Percentiles rank a stretch among this genome's conserved stretches.
Conservation (phyloP, 1,140 invertebrate genomes). For the Heliconius hermathena region DNA sequence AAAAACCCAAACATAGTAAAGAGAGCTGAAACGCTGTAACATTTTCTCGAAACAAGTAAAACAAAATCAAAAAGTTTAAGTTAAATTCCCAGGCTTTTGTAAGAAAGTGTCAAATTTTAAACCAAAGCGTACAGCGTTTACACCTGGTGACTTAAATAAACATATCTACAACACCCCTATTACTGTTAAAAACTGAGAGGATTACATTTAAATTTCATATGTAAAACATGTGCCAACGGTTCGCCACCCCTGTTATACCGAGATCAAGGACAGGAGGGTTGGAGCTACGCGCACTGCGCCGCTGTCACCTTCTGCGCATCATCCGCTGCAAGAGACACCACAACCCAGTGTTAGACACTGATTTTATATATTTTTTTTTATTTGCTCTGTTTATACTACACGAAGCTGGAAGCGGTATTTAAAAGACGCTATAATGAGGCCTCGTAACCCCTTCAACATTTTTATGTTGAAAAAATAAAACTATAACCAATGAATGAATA, state of each 20-base stretch:
- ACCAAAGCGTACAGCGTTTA: not conserved
- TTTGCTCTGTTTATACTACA: slow-evolving; percentile 56
- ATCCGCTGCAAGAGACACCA: slow-evolving; percentile 82
- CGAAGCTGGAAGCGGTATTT: slow-evolving; percentile 54
- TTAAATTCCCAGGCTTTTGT: not conserved
- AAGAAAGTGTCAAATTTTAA: not conserved
- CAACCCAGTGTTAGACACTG: slow-evolving; percentile 78
- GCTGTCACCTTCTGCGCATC: slow-evolving; percentile 78
- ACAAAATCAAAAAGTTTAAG: not conserved
- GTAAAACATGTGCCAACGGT: not conserved
- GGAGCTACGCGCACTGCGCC: slow-evolving; percentile 81
- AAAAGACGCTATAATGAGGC: slow-evolving; percentile 41
- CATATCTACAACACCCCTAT: not conserved
- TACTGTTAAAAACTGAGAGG: not conserved
- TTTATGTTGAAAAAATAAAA: too few species aligned
- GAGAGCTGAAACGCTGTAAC: slow-evolving; percentile 4
- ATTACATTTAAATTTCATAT: not conserved
- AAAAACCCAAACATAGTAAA: not conserved
- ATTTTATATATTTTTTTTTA: slow-evolving; percentile 66
- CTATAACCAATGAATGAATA: too few species aligned
- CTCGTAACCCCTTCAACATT: slow-evolving; percentile 36
- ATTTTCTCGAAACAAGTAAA: not conserved
- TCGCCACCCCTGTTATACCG: slow-evolving; percentile 64
- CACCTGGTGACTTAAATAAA: not conserved
- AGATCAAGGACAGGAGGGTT: slow-evolving; percentile 71